Percentiles rank a stretch among this genome's conserved stretches.
phyloP scores from a whole-genome alignment of 2,797 vertebrate genomes.

The Harpagifer antarcticus region DNA sequence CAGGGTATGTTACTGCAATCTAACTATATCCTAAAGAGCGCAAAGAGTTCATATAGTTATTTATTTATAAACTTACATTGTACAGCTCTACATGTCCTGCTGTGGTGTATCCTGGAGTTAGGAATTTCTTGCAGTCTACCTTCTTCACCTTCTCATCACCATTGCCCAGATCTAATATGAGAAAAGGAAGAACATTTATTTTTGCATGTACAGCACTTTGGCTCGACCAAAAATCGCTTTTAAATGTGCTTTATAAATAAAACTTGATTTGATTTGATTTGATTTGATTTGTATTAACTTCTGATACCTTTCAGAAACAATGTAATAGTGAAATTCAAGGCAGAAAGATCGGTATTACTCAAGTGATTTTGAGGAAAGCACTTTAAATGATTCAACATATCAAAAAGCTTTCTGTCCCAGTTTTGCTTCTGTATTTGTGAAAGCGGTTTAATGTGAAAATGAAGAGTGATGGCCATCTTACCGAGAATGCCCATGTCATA shows the following conservation, averaged over 20 bases:
- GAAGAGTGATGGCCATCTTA: conserved; percentile 62
- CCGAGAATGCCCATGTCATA: conserved; percentile 99
- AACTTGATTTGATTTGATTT: no score
- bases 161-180: conserved; percentile 91
- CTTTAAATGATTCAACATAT: conserved; percentile 8
- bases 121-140: conserved; percentile 93
- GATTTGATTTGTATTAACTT: no score
- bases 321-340: background rate
- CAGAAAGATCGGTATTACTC: background rate
- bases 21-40: accelerated
- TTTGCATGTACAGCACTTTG: no score
- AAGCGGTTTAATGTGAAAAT: background rate
- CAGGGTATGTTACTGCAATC: background rate
- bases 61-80: conserved; percentile 85
- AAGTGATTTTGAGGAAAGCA: background rate
- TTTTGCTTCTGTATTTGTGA: background rate
- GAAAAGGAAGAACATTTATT: background rate
- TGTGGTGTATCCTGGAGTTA: conserved; percentile 97
- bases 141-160: conserved; percentile 98
- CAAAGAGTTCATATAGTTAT: no score
- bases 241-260: no score
- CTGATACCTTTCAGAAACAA: background rate
- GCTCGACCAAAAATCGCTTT: no score
- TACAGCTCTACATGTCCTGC: conserved; percentile 96
- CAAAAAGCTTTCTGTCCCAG: background rate